Conservation (phyloP, 2,113 vertebrate species). For the Rhea americana region DNA sequence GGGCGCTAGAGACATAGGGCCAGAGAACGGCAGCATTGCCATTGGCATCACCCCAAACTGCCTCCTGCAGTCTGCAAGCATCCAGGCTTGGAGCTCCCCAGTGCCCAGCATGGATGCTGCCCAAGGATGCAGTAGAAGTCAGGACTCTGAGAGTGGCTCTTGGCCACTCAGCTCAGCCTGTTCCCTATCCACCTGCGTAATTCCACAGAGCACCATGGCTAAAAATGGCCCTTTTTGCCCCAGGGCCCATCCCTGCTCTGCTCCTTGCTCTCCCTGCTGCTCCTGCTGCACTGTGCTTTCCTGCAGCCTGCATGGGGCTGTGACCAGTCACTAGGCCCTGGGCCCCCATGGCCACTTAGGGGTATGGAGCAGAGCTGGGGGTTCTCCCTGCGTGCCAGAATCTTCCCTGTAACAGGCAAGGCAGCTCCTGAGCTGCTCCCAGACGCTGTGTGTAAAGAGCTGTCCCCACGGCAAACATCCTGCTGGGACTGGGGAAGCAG, state of each 20-base stretch:
- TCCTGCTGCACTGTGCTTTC: not conserved
- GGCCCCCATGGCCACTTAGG: not conserved
- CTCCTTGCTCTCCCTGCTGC: not conserved
- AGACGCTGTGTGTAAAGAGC: not conserved
- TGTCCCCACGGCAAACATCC: not conserved
- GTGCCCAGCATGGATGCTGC: not conserved
- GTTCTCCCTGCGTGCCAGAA: fast-evolving
- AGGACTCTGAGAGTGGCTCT: not conserved
- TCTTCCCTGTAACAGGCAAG: not conserved
- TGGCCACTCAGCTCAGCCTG: not conserved
- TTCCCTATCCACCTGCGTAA: not conserved
- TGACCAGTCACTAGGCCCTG: not conserved
- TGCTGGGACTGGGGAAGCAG: not conserved
- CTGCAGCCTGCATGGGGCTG: not conserved
- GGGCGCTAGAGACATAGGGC: not conserved
- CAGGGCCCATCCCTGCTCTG: not conserved
- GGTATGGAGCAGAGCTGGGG: not conserved
- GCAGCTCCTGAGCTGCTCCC: not conserved
- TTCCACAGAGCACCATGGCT: not conserved
- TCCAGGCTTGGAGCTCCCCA: not conserved
- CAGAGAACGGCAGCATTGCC: fast-evolving
- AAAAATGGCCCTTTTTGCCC: not conserved
- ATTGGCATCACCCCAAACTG: not conserved
- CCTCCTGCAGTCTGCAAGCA: not conserved
- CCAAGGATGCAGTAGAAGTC: not conserved